phyloP scores from a whole-genome alignment of 2,113 vertebrate species.

The Cololabis saira region DNA sequence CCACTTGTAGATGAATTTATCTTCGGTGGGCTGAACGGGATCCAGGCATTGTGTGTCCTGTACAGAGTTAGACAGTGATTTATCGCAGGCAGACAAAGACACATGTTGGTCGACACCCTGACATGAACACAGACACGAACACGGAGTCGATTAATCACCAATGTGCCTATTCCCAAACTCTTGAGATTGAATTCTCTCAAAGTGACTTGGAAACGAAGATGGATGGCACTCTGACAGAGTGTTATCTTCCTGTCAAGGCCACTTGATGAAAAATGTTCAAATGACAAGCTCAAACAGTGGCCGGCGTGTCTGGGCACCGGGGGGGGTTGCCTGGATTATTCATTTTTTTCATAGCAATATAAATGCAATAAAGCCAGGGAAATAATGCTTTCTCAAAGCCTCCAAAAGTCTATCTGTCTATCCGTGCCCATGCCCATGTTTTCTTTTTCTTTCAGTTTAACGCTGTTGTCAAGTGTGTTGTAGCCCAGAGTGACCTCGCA shows the following conservation, averaged over 20 bases:
- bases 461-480: conserved; percentile 26
- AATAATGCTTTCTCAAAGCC: conserved; percentile 16
- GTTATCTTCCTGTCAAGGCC: conserved; percentile 74
- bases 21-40: conserved; percentile 55
- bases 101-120: conserved; percentile 35
- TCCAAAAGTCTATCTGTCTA: conserved; percentile 24
- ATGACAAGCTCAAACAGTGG: conserved; percentile 68
- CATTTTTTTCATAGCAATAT: too few relatives aligned
- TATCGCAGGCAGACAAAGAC: conserved; percentile 71
- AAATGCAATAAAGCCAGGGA: too few relatives aligned
- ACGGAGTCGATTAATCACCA: conserved; percentile 68
- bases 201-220: conserved; percentile 73
- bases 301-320: conserved; percentile 35
- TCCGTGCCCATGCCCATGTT: too few relatives aligned
- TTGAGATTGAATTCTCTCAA: conserved; percentile 69
- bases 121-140: conserved; percentile 47
- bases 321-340: not conserved
- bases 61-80: conserved; percentile 73
- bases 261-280: conserved; percentile 67
- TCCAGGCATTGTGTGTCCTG: conserved; percentile 60
- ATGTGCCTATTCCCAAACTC: conserved; percentile 65
- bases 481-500: not conserved
- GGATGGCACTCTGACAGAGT: conserved; percentile 61
- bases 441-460: conserved; percentile 4
- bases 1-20: conserved; percentile 73